These are phyloP conservation scores for Alviniconcha marisindica DNA, from an alignment of 1,140 invertebrate genomes.

Conservation along the genomic window DNA sequence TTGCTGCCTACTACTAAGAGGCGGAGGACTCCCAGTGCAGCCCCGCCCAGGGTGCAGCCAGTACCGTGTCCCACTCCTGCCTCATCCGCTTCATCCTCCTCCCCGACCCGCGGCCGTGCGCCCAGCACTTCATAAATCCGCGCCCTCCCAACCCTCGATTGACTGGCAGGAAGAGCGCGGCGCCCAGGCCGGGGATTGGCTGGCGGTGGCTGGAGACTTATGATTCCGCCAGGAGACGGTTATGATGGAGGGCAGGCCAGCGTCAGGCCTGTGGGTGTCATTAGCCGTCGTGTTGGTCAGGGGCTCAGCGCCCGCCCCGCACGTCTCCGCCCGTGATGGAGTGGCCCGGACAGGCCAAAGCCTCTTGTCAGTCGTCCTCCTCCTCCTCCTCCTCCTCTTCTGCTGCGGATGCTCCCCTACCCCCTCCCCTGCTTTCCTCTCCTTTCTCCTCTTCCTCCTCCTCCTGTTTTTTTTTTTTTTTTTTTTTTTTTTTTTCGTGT, in stretches of 20 bases:
- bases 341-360: neutral
- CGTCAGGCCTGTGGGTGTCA: neutral
- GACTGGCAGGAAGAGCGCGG: neutral
- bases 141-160: neutral
- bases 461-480: neutral
- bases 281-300: slow-evolving; percentile 11
- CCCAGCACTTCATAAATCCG: slow-evolving; percentile 21
- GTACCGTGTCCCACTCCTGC: too few species aligned
- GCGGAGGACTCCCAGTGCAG: too few species aligned
- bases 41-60: too few species aligned
- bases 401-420: neutral
- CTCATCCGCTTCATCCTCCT: too few species aligned
- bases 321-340: neutral
- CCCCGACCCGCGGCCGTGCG: too few species aligned
- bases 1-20: too few species aligned
- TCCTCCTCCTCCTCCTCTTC: neutral
- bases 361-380: too few species aligned
- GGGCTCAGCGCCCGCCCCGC: neutral
- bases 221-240: neutral
- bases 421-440: neutral
- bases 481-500: neutral
- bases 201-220: slow-evolving; percentile 8
- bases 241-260: slow-evolving; percentile 9
- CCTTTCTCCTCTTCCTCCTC: neutral
- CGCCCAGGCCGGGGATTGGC: too few species aligned